These are phyloP conservation scores for Bothrops alternatus DNA, from an alignment of 2,797 vertebrate species.

Conservation along the genomic window DNA sequence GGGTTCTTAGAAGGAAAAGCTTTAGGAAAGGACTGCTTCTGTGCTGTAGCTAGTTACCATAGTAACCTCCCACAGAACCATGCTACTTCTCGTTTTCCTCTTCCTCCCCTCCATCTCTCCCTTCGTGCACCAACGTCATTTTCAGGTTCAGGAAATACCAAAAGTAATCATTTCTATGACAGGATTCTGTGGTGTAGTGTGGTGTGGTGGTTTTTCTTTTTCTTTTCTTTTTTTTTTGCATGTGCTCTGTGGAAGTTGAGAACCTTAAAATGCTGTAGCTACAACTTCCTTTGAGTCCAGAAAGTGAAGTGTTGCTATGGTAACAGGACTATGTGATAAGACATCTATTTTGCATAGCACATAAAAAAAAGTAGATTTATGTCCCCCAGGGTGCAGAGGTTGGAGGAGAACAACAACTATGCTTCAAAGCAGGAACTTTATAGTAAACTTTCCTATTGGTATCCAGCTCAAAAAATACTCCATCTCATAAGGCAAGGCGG, in stretches of 20 bases:
- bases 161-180: slow-evolving; percentile 65
- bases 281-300: slow-evolving; percentile 77
- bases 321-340: slow-evolving; percentile 79
- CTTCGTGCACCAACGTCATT: slow-evolving; percentile 71
- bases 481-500: slow-evolving; percentile 66
- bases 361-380: slow-evolving; percentile 73
- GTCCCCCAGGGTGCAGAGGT: slow-evolving; percentile 54
- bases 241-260: slow-evolving; percentile 70
- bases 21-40: slow-evolving; percentile 88
- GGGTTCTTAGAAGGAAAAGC: slow-evolving; percentile 80
- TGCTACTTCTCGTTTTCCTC: slow-evolving; percentile 64
- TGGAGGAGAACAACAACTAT: slow-evolving; percentile 49
- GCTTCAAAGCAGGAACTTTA: slow-evolving; percentile 58
- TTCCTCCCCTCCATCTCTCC: slow-evolving; percentile 32
- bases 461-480: slow-evolving; percentile 62
- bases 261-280: slow-evolving; percentile 77
- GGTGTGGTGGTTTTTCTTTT: neutral
- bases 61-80: slow-evolving; percentile 86
- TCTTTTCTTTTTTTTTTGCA: slow-evolving; percentile 40
- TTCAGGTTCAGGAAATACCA: slow-evolving; percentile 74
- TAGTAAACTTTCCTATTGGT: slow-evolving; percentile 46
- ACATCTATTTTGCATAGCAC: slow-evolving; percentile 85
- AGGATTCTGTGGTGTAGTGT: slow-evolving; percentile 33
- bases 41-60: slow-evolving; percentile 83
- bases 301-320: slow-evolving; percentile 83